These are phyloP conservation scores for Allolobophora icterica DNA, from an alignment of 2,888 invertebrate genomes.

Conservation along the genomic window DNA sequence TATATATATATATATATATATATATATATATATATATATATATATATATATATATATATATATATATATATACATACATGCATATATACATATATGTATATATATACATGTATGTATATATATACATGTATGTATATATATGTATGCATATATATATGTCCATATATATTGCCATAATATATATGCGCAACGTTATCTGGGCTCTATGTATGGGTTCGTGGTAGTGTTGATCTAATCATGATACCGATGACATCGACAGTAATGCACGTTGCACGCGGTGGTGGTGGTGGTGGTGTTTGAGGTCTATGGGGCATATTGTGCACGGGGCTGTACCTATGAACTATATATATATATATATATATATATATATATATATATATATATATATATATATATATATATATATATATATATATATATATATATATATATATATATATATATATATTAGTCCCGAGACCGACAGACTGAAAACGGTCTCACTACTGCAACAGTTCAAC, in stretches of 20 bases:
- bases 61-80: not conserved
- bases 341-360: too few relatives aligned
- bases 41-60: not conserved
- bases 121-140: not conserved
- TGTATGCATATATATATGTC: not conserved
- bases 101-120: not conserved
- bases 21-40: not conserved
- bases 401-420: too few relatives aligned
- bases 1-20: too few relatives aligned
- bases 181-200: not conserved
- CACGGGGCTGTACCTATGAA: too few relatives aligned
- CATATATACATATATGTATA: not conserved
- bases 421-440: too few relatives aligned
- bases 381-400: too few relatives aligned
- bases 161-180: not conserved
- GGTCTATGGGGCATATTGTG: too few relatives aligned
- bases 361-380: too few relatives aligned
- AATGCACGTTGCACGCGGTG: not conserved
- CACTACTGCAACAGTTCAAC: too few relatives aligned
- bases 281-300: too few relatives aligned
- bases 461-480: too few relatives aligned
- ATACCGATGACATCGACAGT: not conserved
- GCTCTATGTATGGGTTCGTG: not conserved
- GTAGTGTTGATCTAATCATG: not conserved
- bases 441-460: too few relatives aligned